Evolutionary conservation across 2,888 invertebrate genomes (phyloP).

Genomic region (Watsonalla binaria): DNA sequence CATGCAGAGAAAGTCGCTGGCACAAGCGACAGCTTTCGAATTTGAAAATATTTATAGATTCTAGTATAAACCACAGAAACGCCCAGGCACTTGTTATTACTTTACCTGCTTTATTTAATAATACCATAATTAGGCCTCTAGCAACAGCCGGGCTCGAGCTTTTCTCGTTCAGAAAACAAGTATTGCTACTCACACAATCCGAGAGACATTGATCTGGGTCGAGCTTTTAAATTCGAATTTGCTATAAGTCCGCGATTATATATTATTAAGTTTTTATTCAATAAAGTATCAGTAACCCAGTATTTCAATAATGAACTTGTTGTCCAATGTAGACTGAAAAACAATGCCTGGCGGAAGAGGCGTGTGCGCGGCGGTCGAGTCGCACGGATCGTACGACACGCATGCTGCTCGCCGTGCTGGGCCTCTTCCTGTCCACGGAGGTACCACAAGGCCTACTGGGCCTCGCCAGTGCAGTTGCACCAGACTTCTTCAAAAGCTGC

Average conservation of each 20-base stretch:
- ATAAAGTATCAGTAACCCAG: not conserved
- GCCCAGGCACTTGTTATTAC: too few species aligned
- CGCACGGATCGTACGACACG: conserved; percentile 90
- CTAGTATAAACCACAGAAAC: too few species aligned
- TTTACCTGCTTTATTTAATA: too few species aligned
- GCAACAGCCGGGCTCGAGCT: too few species aligned
- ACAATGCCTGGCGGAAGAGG: conserved; percentile 64
- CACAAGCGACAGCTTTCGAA: too few species aligned
- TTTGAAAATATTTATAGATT: too few species aligned
- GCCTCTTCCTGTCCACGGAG: conserved; percentile 92
- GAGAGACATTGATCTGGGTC: too few species aligned
- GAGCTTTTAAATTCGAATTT: too few species aligned
- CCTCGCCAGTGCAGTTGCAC: conserved; percentile 87
- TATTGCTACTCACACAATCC: too few species aligned
- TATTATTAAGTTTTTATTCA: not conserved
- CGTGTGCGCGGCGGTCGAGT: conserved; percentile 55
- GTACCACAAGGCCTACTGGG: conserved; percentile 93
- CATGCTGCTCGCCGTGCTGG: conserved; percentile 92
- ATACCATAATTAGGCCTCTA: too few species aligned
- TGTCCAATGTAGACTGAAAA: conserved; percentile 54
- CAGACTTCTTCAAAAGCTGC: conserved; percentile 87
- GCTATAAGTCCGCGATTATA: not conserved
- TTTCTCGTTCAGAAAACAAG: too few species aligned
- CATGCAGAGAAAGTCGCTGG: too few species aligned
- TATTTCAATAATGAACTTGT: conserved; percentile 1